Percentiles rank a stretch among this genome's conserved stretches.
phyloP scores from a whole-genome alignment of 2,797 vertebrate species.

The Epinephelus coioides region DNA sequence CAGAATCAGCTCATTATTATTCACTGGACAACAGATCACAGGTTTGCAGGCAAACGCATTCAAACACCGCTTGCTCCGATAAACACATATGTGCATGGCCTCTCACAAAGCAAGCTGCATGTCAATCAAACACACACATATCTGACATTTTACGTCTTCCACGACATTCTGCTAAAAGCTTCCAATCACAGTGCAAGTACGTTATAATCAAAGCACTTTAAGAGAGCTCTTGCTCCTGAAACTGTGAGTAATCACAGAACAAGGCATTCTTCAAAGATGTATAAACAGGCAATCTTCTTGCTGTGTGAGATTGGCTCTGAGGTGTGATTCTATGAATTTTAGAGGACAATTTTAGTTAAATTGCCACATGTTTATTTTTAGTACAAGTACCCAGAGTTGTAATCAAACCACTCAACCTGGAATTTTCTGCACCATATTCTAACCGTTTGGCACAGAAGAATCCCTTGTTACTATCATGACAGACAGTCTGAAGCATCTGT shows the following conservation, averaged over 20 bases:
- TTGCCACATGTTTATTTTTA: constrained; percentile 50
- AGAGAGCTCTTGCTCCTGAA: constrained; percentile 15
- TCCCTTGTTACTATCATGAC: constrained; percentile 43
- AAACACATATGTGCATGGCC: background rate
- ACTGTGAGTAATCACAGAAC: constrained; percentile 50
- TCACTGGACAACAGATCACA: background rate
- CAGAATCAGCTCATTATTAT: background rate
- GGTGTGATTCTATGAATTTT: constrained; percentile 21
- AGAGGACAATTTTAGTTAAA: constrained; percentile 38
- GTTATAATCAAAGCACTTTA: constrained; percentile 50
- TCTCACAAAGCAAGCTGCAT: background rate
- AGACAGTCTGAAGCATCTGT: constrained; percentile 38
- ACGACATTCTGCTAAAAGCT: constrained; percentile 69
- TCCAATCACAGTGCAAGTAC: constrained; percentile 8
- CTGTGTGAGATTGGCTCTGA: constrained; percentile 28
- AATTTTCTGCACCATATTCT: constrained; percentile 5
- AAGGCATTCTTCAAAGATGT: constrained; percentile 21
- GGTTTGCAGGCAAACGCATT: constrained; percentile 6
- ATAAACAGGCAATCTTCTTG: constrained; percentile 19
- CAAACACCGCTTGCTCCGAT: background rate
- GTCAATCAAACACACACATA: constrained; percentile 47
- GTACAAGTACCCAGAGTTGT: constrained; percentile 27
- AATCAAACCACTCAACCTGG: constrained; percentile 47
- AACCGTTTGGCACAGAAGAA: constrained; percentile 28
- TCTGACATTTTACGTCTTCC: constrained; percentile 62